phyloP scores from a whole-genome alignment of 2,113 vertebrate genomes.

The Ondatra zibethicus region DNA sequence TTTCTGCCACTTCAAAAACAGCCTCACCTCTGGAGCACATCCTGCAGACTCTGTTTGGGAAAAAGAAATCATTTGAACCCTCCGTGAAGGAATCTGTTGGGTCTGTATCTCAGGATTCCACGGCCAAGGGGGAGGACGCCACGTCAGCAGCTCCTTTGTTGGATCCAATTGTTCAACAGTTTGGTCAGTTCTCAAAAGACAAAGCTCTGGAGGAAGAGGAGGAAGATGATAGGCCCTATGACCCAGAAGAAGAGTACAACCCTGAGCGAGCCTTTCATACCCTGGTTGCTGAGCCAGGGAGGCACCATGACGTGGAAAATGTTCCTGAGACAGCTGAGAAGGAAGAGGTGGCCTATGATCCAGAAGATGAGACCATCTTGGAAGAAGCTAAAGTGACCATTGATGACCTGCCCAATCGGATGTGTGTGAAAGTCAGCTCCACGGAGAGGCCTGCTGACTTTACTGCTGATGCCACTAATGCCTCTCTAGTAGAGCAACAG shows the following conservation, averaged over 20 bases:
- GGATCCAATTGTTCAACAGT: conserved; percentile 96
- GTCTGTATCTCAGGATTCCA: neutral
- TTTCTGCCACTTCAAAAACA: conserved; percentile 75
- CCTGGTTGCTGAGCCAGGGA: conserved; percentile 77
- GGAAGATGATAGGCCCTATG: conserved; percentile 94
- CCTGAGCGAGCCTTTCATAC: conserved; percentile 87
- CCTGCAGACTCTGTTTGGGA: conserved; percentile 92
- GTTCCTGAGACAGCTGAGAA: conserved; percentile 73
- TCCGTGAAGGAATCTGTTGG: conserved; percentile 84
- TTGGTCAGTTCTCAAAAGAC: conserved; percentile 93
- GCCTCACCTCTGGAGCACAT: conserved; percentile 93
- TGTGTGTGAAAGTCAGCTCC: conserved; percentile 79
- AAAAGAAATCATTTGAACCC: conserved; percentile 87
- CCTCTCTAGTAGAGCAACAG: conserved; percentile 94
- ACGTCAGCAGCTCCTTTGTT: conserved; percentile 85
- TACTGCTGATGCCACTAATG: conserved; percentile 50
- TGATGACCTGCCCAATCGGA: conserved; percentile 86
- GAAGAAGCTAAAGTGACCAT: conserved; percentile 92
- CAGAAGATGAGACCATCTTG: conserved; percentile 96
- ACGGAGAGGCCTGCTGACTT: conserved; percentile 62
- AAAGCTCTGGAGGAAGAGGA: conserved; percentile 90
- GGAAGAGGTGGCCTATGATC: conserved; percentile 96
- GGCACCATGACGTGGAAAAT: conserved; percentile 73
- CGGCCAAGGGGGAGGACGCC: conserved; percentile 77
- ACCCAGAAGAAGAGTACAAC: conserved; percentile 97